Conservation (phyloP, 2,113 vertebrate genomes). For the Anhinga anhinga region DNA sequence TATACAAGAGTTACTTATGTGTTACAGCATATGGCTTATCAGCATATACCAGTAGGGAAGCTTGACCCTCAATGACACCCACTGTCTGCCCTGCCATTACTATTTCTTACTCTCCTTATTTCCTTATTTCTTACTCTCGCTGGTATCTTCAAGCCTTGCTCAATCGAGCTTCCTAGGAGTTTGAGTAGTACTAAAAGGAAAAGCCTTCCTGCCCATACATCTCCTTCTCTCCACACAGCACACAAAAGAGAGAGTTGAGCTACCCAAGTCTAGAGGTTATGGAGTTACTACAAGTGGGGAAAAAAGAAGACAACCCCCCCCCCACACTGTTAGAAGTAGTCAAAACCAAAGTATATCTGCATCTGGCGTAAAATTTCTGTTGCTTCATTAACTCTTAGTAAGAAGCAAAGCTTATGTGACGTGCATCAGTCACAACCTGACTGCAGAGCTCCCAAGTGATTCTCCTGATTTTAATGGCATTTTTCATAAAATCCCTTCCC, state of each 20-base stretch:
- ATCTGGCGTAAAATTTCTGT: neutral
- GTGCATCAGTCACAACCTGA: neutral
- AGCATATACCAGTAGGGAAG: neutral
- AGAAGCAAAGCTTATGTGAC: neutral
- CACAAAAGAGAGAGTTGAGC: rapidly evolving
- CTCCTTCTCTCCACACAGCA: neutral
- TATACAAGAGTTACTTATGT: neutral
- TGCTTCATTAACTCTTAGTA: neutral
- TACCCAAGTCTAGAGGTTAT: neutral
- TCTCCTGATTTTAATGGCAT: neutral
- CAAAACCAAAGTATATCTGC: rapidly evolving
- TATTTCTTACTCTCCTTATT: neutral
- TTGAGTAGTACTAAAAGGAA: neutral
- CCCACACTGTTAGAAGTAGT: neutral
- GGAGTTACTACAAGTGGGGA: neutral
- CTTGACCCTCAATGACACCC: neutral
- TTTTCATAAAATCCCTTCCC: neutral
- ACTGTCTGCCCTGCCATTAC: neutral
- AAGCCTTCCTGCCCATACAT: neutral
- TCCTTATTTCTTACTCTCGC: neutral
- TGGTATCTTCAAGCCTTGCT: neutral
- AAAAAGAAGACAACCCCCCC: rapidly evolving
- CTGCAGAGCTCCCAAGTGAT: neutral
- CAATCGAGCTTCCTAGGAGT: neutral
- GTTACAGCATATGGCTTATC: neutral